phyloP scores from a whole-genome alignment of 2,797 vertebrate species.

The Smutsia gigantea region DNA sequence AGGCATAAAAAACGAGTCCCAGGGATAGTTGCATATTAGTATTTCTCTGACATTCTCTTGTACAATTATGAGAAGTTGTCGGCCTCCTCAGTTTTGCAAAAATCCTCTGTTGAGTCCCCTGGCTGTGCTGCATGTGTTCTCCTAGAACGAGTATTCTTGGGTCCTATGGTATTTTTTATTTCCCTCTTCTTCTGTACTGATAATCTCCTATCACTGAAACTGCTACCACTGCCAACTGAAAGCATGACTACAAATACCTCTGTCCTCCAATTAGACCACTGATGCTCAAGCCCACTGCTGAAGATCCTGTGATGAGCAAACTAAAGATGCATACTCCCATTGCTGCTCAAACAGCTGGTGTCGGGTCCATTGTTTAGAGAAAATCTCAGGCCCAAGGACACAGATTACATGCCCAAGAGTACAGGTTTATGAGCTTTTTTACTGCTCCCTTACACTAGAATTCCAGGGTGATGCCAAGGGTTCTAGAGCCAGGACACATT shows the following conservation, averaged over 20 bases:
- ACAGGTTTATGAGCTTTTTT: not conserved
- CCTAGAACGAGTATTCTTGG: not conserved
- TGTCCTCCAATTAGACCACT: not conserved
- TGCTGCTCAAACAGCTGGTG: not conserved
- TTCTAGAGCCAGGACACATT: not conserved
- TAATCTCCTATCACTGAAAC: not conserved
- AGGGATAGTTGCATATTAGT: not conserved
- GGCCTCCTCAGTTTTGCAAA: slow-evolving; percentile 4
- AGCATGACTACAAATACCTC: not conserved
- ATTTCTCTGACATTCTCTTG: not conserved
- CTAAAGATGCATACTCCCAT: not conserved
- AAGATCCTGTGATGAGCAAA: not conserved
- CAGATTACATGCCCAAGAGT: not conserved
- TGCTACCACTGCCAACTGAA: not conserved
- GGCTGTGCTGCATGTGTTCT: not conserved
- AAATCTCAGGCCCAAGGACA: not conserved
- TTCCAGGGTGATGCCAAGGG: not conserved
- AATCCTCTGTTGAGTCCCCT: not conserved
- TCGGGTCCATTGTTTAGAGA: not conserved
- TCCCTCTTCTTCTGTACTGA: not conserved
- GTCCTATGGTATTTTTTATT: not conserved
- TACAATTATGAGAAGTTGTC: not conserved
- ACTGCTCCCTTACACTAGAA: slow-evolving; percentile 4
- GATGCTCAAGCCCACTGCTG: not conserved
- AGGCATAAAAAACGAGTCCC: not conserved